phyloP scores from a whole-genome alignment of 2,888 invertebrate species.

The Phaedon cochleariae region DNA sequence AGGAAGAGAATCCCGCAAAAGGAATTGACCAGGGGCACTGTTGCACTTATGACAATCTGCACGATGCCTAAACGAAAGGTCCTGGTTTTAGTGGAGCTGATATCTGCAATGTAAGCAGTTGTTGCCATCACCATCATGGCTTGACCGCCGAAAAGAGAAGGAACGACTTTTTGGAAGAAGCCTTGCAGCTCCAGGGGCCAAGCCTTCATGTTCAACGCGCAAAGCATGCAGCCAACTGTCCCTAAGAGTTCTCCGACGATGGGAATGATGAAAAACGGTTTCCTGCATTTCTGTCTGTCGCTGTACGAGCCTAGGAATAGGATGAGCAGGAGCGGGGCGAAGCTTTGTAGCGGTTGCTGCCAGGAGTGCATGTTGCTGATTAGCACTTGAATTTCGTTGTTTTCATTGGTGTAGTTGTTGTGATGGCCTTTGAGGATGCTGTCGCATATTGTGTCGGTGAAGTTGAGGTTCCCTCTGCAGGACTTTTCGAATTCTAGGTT shows the following conservation, averaged over 20 bases:
- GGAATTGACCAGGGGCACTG: constrained; percentile 49
- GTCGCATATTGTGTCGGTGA: constrained; percentile 64
- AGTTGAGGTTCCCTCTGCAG: constrained; percentile 65
- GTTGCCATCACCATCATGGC: constrained; percentile 60
- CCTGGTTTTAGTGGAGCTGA: constrained; percentile 65
- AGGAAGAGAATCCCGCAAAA: constrained; percentile 54
- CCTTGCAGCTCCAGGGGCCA: constrained; percentile 65
- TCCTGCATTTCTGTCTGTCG: constrained; percentile 58
- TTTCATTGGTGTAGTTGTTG: constrained; percentile 58
- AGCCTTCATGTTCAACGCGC: constrained; percentile 65
- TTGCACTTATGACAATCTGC: constrained; percentile 55
- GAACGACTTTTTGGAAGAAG: constrained; percentile 66
- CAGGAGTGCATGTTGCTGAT: constrained; percentile 62
- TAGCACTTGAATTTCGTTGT: constrained; percentile 61
- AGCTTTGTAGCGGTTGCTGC: constrained; percentile 54
- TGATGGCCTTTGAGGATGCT: constrained; percentile 56
- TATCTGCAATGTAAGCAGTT: constrained; percentile 59
- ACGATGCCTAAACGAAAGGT: constrained; percentile 70
- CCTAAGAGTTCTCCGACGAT: constrained; percentile 61
- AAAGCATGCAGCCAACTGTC: constrained; percentile 63
- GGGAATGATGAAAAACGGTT: constrained; percentile 58
- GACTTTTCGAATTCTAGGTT: constrained; percentile 68
- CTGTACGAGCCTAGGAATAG: constrained; percentile 59
- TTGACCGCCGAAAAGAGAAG: constrained; percentile 68
- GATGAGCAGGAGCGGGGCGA: constrained; percentile 55